A percentile compares a stretch with the other conserved stretches of the same genome.
Evolutionary conservation across 2,888 invertebrate genomes (phyloP).

Genomic region (Criorhina ranunculi): DNA sequence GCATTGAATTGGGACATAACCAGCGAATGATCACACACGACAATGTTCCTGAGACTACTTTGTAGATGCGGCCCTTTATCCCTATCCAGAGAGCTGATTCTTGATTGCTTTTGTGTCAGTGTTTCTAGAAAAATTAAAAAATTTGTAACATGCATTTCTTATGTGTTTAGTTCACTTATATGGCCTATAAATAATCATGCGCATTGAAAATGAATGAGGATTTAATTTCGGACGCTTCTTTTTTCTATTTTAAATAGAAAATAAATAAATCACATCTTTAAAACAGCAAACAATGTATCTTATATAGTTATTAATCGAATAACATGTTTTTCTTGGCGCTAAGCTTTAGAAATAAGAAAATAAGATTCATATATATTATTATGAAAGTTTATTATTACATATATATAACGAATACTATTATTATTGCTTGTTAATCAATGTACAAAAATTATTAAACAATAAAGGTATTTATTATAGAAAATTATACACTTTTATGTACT

Average conservation of each 20-base stretch:
- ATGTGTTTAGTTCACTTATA: constrained; percentile 65
- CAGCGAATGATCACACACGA: constrained; percentile 77
- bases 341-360: constrained; percentile 62
- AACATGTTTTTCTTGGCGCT: constrained; percentile 64
- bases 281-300: constrained; percentile 64
- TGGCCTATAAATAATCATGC: constrained; percentile 63
- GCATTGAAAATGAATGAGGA: constrained; percentile 61
- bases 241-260: constrained; percentile 71
- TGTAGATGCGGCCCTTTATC: constrained; percentile 79
- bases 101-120: constrained; percentile 66
- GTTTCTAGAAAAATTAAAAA: constrained; percentile 31
- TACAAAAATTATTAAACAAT: constrained; percentile 77
- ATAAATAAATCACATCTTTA: constrained; percentile 66
- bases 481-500: background rate
- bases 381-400: constrained; percentile 60
- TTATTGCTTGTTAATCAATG: constrained; percentile 77
- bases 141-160: constrained; percentile 63
- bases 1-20: constrained; percentile 80
- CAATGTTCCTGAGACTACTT: constrained; percentile 84
- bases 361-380: constrained; percentile 71
- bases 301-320: constrained; percentile 61
- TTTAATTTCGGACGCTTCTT: constrained; percentile 64
- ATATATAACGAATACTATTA: constrained; percentile 69
- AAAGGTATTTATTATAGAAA: constrained; percentile 77
- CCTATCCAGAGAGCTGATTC: constrained; percentile 69